phyloP scores from a whole-genome alignment of 2,888 invertebrate genomes.

The Falcaria lacertinaria region DNA sequence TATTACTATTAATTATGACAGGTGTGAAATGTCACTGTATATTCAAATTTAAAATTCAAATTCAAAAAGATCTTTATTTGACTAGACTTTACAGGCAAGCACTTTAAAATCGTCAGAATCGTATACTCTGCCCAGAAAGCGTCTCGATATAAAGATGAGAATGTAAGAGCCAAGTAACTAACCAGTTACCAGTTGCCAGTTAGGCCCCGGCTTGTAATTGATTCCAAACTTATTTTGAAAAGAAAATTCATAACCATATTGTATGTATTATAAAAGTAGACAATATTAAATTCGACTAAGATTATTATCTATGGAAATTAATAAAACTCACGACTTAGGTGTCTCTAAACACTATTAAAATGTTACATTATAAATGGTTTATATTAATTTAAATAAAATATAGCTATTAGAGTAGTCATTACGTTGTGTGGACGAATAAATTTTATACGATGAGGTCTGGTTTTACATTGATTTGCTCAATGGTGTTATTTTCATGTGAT shows the following conservation, averaged over 20 bases:
- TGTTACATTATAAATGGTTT: conserved; percentile 23
- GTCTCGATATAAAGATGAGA: too few species aligned
- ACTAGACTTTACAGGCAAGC: too few species aligned
- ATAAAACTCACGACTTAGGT: conserved; percentile 12
- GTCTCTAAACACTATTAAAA: conserved; percentile 32
- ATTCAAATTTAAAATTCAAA: too few species aligned
- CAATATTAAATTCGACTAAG: conserved; percentile 64
- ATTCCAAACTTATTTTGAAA: conserved; percentile 4
- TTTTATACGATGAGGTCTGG: conserved; percentile 67
- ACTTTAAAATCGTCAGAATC: too few species aligned
- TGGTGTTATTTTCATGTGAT: conserved; percentile 57
- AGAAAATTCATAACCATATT: conserved; percentile 12
- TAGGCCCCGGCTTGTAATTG: too few species aligned
- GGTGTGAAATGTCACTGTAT: too few species aligned
- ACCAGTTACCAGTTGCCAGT: too few species aligned
- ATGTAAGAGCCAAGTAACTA: too few species aligned
- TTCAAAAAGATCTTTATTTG: too few species aligned
- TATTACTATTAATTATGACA: too few species aligned
- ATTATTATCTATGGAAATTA: conserved; percentile 33
- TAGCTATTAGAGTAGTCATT: conserved; percentile 52
- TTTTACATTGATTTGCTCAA: conserved; percentile 71
- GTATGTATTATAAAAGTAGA: conserved; percentile 48
- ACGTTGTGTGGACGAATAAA: conserved; percentile 48
- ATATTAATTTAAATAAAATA: conserved; percentile 9
- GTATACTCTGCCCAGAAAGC: too few species aligned